These are phyloP conservation scores for Tipula helvola DNA, from an alignment of 2,888 invertebrate species.

Conservation along the genomic window DNA sequence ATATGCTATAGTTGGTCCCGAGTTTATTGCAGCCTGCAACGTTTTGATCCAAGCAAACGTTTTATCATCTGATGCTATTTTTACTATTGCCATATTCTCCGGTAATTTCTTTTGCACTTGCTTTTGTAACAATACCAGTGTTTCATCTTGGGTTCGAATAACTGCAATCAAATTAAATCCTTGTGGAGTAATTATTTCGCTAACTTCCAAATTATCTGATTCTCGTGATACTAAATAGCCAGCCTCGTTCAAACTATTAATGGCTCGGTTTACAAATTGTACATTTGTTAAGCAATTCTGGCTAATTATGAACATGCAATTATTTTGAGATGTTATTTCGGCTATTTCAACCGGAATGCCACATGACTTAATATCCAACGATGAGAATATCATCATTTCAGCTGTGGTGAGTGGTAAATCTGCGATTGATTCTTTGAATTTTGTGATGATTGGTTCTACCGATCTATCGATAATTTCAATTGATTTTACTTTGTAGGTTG, in stretches of 20 bases:
- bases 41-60: conserved; percentile 28
- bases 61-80: conserved; percentile 24
- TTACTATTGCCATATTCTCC: conserved; percentile 21
- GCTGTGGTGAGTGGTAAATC: conserved; percentile 59
- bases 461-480: conserved; percentile 42
- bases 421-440: conserved; percentile 45
- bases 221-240: conserved; percentile 51
- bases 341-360: conserved; percentile 48
- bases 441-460: conserved; percentile 39
- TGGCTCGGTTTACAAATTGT: conserved; percentile 32
- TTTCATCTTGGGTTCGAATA: conserved; percentile 25
- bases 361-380: conserved; percentile 31
- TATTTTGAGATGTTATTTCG: conserved; percentile 36
- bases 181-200: conserved; percentile 20
- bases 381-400: conserved; percentile 43
- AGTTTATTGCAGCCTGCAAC: conserved; percentile 24
- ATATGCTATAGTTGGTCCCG: conserved; percentile 37
- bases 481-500: conserved; percentile 22
- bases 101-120: neutral
- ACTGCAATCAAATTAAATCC: conserved; percentile 24
- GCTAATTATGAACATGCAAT: conserved; percentile 28
- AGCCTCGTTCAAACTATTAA: conserved; percentile 20
- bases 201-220: conserved; percentile 38
- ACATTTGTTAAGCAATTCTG: conserved; percentile 21
- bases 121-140: conserved; percentile 27